Base-by-base conservation (phyloP, 2,113 vertebrate species). In the Mirounga angustirostris region DNA sequence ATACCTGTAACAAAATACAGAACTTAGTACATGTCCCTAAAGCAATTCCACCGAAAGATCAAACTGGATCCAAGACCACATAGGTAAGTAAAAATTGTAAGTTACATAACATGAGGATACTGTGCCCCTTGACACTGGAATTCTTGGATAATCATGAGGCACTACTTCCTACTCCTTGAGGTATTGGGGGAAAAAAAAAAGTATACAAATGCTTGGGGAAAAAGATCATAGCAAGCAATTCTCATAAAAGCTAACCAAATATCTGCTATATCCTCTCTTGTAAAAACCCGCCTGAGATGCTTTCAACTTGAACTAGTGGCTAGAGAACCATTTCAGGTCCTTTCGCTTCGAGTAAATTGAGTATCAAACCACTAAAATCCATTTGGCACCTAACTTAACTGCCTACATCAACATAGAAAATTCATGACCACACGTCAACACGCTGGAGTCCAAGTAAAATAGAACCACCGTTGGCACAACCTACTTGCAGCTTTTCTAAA, bases 31-130 rank as follows among this genome's bases (percentile, higher is more conserved):
- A 97, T 97, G 83, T 74, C 97, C 61, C 95, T 96, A 95, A 98
- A 97, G 97, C 82, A 98, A 98, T 98, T 98, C 94, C 94, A 98
- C 95, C 98, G 96, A 98, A 98, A 98, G 92, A 98, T 94, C 80
- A 97, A 96, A 97, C 52, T 98, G 93, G 96, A 97, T 98, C 76
- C 87, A 98, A 98, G 96, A 98, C 46, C 91, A 95, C 84, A 97
- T 79, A 98, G 97, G 59, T 85, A 98, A 97, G 46, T 89, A 98
- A 98, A 98, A 96, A 97, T 76, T 97, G 9, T 91, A 96, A 98
- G 89, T 67, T 59, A 65, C 40, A 43, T 24, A 88, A 36, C 7
- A 78, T 73, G 82, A 95, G 52, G 71, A 79, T 1, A 52, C 52
- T 74, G 1, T 50, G 40, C 33, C 43, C 11, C 40, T 84, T 93